Base-by-base conservation (phyloP, 1,140 invertebrate species). In the Drosophila busckii region DNA sequence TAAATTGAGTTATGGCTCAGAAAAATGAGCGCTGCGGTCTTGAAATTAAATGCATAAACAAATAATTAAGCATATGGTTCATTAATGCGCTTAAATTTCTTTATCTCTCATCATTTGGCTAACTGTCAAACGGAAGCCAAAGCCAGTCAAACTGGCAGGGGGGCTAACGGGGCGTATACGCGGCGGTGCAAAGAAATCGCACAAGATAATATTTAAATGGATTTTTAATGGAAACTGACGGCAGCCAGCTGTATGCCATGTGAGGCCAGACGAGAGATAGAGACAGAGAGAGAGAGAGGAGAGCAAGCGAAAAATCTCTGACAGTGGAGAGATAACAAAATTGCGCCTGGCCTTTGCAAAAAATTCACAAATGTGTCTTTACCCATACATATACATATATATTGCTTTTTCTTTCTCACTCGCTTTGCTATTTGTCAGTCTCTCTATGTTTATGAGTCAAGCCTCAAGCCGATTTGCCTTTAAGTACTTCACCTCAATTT, bases 151-250 rank as follows among this genome's bases (percentile, higher is more conserved):
- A n/a, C n/a, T n/a, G n/a, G n/a, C n/a, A n/a, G n/a, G n/a, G n/a
- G n/a, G n/a, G n/a, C n/a, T n/a, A n/a, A n/a, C 13, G 28, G 50
- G 12, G 6, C 25, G 40, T 13, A 17, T 29, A n/a, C 25, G 31
- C 20, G 41, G 44, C 45, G 32, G 65, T 29, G 22, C 22, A 15
- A 32, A 37, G 13, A 53, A 68, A 44, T 53, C 65, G 44, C 23
- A 52, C 13, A 22, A 58, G 66, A 73, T 71, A 70, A 66, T 70
- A 53, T 58, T 61, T 66, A 66, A 73, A 73, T 70, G 66, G 69
- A 66, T 73, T 73, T 70, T 73, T 73, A 73, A 73, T 73, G 69
- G 69, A 73, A 58, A 53, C 62, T 45, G 32, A 59, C 35, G 44
- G 16, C 46, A 32, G 22, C 9, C 54, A 59, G 54, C 55, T 52